Percentiles rank a stretch among this genome's conserved stretches.
These are phyloP conservation scores for Circaetus cinerascens DNA, from an alignment of 2,113 vertebrate genomes.

Conservation along the genomic window DNA sequence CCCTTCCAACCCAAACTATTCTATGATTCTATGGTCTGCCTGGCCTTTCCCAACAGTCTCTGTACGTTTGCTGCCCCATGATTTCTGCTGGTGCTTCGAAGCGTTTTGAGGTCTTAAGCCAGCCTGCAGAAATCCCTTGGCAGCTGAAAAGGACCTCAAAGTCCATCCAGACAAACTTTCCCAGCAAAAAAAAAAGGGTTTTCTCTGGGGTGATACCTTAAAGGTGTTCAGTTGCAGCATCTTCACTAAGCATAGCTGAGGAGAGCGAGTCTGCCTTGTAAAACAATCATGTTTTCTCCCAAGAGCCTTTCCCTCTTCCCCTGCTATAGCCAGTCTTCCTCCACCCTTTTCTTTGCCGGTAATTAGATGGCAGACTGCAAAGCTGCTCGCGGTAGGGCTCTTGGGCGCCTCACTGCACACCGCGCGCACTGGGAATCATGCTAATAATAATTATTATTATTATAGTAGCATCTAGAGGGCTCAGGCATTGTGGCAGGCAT, in stretches of 20 bases:
- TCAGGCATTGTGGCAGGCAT: neutral
- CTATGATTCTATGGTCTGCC: neutral
- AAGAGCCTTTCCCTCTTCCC: neutral
- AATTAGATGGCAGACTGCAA: neutral
- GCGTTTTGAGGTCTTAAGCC: neutral
- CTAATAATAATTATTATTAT: neutral
- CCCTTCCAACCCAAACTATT: neutral
- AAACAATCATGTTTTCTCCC: neutral
- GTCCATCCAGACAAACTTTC: neutral
- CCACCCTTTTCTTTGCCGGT: neutral
- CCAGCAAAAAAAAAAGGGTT: neutral
- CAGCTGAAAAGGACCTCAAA: neutral
- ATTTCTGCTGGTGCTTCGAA: neutral
- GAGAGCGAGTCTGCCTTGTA: neutral
- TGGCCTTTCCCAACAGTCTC: neutral
- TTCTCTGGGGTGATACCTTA: neutral
- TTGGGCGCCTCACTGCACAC: neutral
- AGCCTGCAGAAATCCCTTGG: neutral
- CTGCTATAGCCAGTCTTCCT: neutral
- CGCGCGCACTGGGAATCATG: rapidly evolving
- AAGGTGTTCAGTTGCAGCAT: neutral
- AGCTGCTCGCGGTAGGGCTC: neutral
- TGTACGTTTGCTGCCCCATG: neutral
- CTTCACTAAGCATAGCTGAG: neutral
- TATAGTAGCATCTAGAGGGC: neutral